Percentiles rank a stretch among this genome's conserved stretches.
These are phyloP conservation scores for Triplophysa bombifrons DNA, from an alignment of 2,797 vertebrate species.

Conservation along the genomic window DNA sequence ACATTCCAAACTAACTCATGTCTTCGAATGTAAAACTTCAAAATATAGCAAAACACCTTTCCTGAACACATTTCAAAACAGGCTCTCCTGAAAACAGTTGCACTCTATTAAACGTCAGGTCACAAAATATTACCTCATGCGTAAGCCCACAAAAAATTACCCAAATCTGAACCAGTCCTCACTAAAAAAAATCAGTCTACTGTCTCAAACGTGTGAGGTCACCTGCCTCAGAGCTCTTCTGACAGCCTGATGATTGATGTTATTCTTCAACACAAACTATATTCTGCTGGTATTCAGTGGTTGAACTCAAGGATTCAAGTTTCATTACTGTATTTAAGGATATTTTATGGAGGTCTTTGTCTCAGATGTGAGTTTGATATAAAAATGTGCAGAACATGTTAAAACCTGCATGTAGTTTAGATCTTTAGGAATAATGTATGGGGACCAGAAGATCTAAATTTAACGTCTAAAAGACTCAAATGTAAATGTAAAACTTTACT, in stretches of 20 bases:
- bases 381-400: no score
- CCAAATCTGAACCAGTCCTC: constrained; percentile 14
- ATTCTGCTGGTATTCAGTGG: not conserved
- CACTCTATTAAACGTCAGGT: not conserved
- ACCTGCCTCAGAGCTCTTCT: constrained; percentile 15
- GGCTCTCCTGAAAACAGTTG: not conserved
- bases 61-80: not conserved
- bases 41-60: not conserved
- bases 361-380: no score
- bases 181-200: not conserved
- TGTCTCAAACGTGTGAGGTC: constrained; percentile 18
- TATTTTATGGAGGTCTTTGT: not conserved
- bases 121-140: not conserved
- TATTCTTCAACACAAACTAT: constrained; percentile 5
- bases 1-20: no score
- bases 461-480: no score
- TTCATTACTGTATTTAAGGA: not conserved
- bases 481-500: no score
- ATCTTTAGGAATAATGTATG: no score
- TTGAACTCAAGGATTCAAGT: not conserved
- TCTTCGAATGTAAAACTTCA: not conserved
- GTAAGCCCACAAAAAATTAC: not conserved
- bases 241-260: constrained; percentile 23
- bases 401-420: no score
- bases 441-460: no score